Evolutionary conservation across 2,888 invertebrate species (phyloP).

Genomic region (Polyommatus iphigenia): DNA sequence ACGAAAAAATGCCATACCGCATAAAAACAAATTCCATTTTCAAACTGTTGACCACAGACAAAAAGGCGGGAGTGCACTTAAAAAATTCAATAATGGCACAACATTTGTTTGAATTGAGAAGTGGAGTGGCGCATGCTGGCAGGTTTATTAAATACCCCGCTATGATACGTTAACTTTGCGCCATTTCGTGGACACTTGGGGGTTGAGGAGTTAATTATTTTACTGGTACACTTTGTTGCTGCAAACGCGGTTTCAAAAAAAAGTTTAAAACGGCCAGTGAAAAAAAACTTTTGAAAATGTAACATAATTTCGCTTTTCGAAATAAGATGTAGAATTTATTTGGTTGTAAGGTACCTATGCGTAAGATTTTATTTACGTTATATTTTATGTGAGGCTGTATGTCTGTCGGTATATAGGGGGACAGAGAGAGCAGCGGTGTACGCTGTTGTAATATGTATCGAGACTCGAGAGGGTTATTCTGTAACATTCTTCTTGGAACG

Average conservation of each 20-base stretch:
- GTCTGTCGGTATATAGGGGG: slow-evolving; percentile 46
- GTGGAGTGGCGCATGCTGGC: slow-evolving; percentile 61
- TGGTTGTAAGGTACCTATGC: slow-evolving; percentile 35
- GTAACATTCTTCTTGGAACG: slow-evolving; percentile 30
- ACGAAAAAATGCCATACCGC: slow-evolving; percentile 9
- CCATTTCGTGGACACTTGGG: slow-evolving; percentile 35
- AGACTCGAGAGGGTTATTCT: slow-evolving; percentile 52
- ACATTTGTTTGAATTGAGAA: slow-evolving; percentile 64
- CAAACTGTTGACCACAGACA: slow-evolving; percentile 35
- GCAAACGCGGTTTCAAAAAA: slow-evolving; percentile 21
- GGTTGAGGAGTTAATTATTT: slow-evolving; percentile 9
- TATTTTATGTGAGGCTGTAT: slow-evolving; percentile 41
- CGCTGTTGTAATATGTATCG: slow-evolving; percentile 62
- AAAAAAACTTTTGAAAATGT: slow-evolving; percentile 31
- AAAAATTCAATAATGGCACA: slow-evolving; percentile 50
- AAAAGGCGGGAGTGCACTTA: slow-evolving; percentile 40
- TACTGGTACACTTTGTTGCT: background rate
- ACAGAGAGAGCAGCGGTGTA: slow-evolving; percentile 54
- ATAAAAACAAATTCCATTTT: slow-evolving; percentile 27
- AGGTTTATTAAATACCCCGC: slow-evolving; percentile 61
- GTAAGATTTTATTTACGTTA: slow-evolving; percentile 35
- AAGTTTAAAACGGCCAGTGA: slow-evolving; percentile 25
- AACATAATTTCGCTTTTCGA: background rate
- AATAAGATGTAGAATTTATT: slow-evolving; percentile 28
- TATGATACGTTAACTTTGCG: slow-evolving; percentile 48